Conservation (phyloP, 2,113 vertebrate species). For the Chrysochloris asiatica region DNA sequence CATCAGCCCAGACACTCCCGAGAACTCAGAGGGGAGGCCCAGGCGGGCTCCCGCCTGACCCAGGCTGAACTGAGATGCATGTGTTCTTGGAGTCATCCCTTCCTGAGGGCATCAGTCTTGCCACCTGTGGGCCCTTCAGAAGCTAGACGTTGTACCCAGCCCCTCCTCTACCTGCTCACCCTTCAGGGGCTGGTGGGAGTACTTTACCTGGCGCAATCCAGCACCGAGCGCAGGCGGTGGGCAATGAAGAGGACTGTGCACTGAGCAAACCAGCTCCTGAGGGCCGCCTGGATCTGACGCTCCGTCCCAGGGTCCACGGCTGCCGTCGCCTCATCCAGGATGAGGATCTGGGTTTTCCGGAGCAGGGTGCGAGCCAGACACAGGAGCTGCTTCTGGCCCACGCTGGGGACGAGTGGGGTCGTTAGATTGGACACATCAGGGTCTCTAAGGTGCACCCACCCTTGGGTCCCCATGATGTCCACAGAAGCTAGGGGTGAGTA, state of each 20-base stretch:
- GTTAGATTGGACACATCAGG: accelerated
- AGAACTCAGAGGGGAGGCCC: not conserved
- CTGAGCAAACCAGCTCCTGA: constrained; percentile 89
- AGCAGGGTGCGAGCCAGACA: constrained; percentile 95
- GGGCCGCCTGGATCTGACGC: constrained; percentile 90
- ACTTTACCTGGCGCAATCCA: constrained; percentile 92
- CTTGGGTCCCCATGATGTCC: not conserved
- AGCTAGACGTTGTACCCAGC: not conserved
- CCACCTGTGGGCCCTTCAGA: not conserved
- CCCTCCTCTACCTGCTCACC: not conserved
- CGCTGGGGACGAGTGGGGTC: constrained; percentile 78
- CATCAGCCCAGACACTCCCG: not conserved
- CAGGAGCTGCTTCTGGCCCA: constrained; percentile 95
- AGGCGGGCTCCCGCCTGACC: not conserved
- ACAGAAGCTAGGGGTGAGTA: accelerated
- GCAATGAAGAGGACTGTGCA: constrained; percentile 95
- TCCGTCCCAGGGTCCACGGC: constrained; percentile 94
- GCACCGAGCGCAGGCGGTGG: constrained; percentile 91
- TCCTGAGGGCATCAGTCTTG: not conserved
- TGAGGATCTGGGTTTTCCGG: constrained; percentile 91
- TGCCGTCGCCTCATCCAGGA: constrained; percentile 96
- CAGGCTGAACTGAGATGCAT: not conserved
- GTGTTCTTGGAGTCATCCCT: not conserved
- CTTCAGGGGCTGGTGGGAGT: accelerated
- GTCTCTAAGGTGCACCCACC: accelerated